Base-by-base conservation (phyloP, 2,888 invertebrate species). In the Uropetala carovei region DNA sequence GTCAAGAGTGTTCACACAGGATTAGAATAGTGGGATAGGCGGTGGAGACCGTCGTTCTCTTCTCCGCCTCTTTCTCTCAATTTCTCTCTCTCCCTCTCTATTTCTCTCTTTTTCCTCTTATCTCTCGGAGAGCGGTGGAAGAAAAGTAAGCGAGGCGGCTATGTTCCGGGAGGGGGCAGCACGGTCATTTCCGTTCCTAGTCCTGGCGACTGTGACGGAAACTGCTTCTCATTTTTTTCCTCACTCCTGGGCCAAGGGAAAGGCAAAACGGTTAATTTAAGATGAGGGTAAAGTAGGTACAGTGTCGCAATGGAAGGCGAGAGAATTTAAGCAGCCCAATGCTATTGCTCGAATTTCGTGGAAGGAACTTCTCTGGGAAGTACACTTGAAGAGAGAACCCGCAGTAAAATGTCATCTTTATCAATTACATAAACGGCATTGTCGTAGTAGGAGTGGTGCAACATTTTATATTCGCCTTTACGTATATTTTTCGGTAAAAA, bases 181-280 rank as follows among this genome's bases (percentile, higher is more conserved):
- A 13, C 75, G 75, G 27, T 27, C 75, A 75, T 75, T 75, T 75
- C 75, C 75, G 75, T 27, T 75, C 75, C 75, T 11, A 75, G 75
- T 75, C 22, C 75, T 27, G 18, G 75, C 22, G 22, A 75, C 75
- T 27, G 75, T 22, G 75, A 75, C 75, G 75, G 75, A 75, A 75
- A 75, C 75, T n/a, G 22, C 75, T 27, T 27, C 27, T 75, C 75
- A 75, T 75, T 75, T 75, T 75, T 75, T 75, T 27, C 22, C 75
- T 75, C 75, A 27, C 75, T 75, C 75, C 75, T 27, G 75, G 22
- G 22, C 75, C 75, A 22, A 22, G 27, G 75, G 22, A 75, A 27
- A 75, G 22, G 75, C 75, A 22, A 22, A n/a, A 68, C 68, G 68
- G n/a, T 68, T 68, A 68, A 68, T 68, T 68, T 75, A 75, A 75